These are phyloP conservation scores for Drosophila tanythrix DNA, from an alignment of 2,888 invertebrate species.

Conservation along the genomic window DNA sequence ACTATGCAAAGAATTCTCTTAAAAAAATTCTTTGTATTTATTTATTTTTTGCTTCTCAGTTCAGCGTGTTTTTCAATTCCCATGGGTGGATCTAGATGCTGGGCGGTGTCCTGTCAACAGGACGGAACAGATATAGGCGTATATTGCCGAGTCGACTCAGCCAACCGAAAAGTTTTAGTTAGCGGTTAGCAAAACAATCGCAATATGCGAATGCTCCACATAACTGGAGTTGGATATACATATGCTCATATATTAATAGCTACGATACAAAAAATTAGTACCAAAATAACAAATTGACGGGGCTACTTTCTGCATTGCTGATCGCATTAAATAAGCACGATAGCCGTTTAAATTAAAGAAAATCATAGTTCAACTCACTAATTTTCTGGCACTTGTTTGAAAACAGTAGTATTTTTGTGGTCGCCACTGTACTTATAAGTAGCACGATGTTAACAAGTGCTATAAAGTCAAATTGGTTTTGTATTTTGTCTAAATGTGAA, in stretches of 20 bases:
- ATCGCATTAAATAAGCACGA: neutral
- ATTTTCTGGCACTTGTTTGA: neutral
- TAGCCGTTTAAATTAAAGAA: neutral
- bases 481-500: slow-evolving; percentile 27
- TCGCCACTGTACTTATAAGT: neutral
- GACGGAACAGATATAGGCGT: slow-evolving; percentile 1
- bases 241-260: neutral
- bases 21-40: neutral
- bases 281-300: neutral
- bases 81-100: neutral
- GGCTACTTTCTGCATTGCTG: too few species aligned
- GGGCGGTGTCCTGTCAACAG: slow-evolving; percentile 17
- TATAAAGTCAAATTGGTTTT: slow-evolving; percentile 49
- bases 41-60: neutral
- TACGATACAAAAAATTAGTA: neutral
- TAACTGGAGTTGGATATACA: neutral
- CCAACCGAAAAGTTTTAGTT: slow-evolving; percentile 14
- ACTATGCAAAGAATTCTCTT: neutral
- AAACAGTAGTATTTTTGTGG: neutral
- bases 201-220: slow-evolving; percentile 14
- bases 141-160: neutral
- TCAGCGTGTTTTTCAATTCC: neutral
- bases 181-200: slow-evolving; percentile 30
- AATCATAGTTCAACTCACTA: neutral
- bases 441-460: slow-evolving; percentile 39